Conservation (phyloP, 2,113 vertebrate genomes). For the Mungos mungo region DNA sequence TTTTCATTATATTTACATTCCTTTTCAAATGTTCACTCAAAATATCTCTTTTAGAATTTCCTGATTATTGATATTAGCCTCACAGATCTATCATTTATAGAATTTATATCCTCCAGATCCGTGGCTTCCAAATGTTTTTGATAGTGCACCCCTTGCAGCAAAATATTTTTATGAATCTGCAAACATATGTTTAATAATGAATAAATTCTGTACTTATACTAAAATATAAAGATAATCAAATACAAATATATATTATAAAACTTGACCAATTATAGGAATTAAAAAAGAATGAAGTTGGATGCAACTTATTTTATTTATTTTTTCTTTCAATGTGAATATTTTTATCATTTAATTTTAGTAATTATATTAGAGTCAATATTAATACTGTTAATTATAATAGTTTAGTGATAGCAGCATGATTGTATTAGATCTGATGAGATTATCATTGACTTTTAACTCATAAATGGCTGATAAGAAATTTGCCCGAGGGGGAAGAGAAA, state of each 20-base stretch:
- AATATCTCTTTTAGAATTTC: neutral
- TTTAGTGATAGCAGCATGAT: neutral
- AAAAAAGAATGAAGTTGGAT: neutral
- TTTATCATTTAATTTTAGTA: slow-evolving; percentile 35
- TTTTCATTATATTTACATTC: slow-evolving; percentile 36
- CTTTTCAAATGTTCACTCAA: slow-evolving; percentile 31
- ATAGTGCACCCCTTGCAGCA: neutral
- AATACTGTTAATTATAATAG: neutral
- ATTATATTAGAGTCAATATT: neutral
- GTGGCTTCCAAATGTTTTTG: slow-evolving; percentile 30
- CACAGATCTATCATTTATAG: neutral
- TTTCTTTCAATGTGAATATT: neutral
- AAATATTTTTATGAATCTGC: slow-evolving; percentile 37
- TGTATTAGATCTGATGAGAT: neutral
- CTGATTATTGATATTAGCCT: slow-evolving; percentile 33
- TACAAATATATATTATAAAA: slow-evolving; percentile 6
- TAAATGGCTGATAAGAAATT: neutral
- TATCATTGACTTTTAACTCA: neutral
- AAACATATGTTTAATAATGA: neutral
- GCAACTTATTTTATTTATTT: neutral
- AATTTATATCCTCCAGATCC: neutral
- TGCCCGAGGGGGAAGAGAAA: neutral
- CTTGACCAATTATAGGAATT: neutral
- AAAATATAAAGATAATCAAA: slow-evolving; percentile 32
- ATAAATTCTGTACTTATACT: neutral